Conservation (phyloP, 1,140 invertebrate genomes). For the Aleiodes sp. region DNA sequence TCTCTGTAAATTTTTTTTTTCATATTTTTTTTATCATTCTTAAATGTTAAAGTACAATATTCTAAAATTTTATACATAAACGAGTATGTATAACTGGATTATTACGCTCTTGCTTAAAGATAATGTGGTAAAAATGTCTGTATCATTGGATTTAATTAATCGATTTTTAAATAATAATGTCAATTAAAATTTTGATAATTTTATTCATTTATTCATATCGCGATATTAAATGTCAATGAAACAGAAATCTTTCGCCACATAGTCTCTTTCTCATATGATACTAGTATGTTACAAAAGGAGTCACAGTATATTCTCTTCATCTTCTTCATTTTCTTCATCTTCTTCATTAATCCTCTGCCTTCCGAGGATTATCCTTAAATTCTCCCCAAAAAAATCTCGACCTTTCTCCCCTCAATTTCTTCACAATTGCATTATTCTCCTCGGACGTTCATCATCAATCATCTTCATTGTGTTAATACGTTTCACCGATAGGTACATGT, state of each 20-base stretch:
- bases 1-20: slow-evolving; percentile 12
- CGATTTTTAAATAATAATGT: no score
- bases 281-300: slow-evolving; percentile 39
- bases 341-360: neutral
- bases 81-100: slow-evolving; percentile 46
- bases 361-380: no score
- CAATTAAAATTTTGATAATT: no score
- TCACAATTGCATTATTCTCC: neutral
- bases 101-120: slow-evolving; percentile 22
- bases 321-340: neutral
- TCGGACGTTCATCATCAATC: slow-evolving; percentile 8
- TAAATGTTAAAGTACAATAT: slow-evolving; percentile 42
- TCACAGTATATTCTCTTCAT: slow-evolving; percentile 17
- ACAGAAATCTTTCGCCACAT: neutral
- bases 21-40: slow-evolving; percentile 23
- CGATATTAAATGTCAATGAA: neutral
- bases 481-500: slow-evolving; percentile 33
- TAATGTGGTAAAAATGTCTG: neutral
- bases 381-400: neutral
- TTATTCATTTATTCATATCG: slow-evolving; percentile 3
- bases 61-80: slow-evolving; percentile 51
- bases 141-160: no score
- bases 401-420: neutral
- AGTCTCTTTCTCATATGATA: slow-evolving; percentile 26
- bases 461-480: no score